A percentile compares a stretch with the other conserved stretches of the same genome.
Evolutionary conservation across 1,140 invertebrate genomes (phyloP).

Genomic region (Aethina tumida): DNA sequence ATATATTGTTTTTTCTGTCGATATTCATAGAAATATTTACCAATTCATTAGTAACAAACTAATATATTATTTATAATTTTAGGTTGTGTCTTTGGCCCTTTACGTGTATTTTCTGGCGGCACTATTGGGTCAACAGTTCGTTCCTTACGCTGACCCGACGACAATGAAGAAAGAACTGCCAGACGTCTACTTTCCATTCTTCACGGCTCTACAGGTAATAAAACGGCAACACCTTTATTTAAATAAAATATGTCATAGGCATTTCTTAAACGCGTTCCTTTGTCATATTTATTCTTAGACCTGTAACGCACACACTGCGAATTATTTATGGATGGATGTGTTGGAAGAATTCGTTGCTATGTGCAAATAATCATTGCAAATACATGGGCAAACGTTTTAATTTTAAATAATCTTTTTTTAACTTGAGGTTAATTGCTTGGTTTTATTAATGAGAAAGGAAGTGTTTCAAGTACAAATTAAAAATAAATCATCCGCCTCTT

Average conservation of each 20-base stretch:
- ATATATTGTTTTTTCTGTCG: no score
- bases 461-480: not conserved
- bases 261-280: no score
- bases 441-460: conserved; percentile 17
- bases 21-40: no score
- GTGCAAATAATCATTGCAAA: no score
- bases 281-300: conserved; percentile 6
- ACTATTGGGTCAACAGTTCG: conserved; percentile 71
- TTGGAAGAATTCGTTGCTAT: no score
- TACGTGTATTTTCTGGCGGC: conserved; percentile 89
- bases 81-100: conserved; percentile 86
- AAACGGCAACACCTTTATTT: conserved; percentile 1
- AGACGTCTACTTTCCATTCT: conserved; percentile 88
- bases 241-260: no score
- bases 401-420: no score
- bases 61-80: no score
- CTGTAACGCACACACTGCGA: no score
- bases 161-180: conserved; percentile 55
- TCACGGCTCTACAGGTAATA: conserved; percentile 79
- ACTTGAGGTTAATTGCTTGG: conserved; percentile 15
- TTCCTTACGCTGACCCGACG: conserved; percentile 39
- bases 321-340: no score
- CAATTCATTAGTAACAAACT: no score
- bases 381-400: no score
- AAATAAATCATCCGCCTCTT: conserved; percentile 2